Percentiles rank a stretch among this genome's conserved stretches.
Conservation (phyloP, 2,888 invertebrate species). For the Xylota sylvarum region DNA sequence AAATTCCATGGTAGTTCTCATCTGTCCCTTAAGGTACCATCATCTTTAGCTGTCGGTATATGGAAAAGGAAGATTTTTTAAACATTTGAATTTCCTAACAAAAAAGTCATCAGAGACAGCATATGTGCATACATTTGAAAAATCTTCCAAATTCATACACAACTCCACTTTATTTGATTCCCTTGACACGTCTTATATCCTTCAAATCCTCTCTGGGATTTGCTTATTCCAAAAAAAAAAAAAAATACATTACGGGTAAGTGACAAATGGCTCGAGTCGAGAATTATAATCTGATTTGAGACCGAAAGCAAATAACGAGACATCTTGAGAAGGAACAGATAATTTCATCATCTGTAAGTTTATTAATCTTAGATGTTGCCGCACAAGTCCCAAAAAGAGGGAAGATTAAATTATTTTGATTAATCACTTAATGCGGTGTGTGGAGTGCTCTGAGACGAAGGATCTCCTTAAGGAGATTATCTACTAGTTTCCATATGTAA, state of each 20-base stretch:
- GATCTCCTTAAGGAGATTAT: neutral
- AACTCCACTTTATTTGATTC: neutral
- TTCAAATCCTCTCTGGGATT: neutral
- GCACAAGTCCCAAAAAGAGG: neutral
- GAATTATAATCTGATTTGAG: neutral
- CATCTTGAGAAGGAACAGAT: neutral
- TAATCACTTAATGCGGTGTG: conserved; percentile 1
- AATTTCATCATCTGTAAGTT: neutral
- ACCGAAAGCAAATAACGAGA: neutral
- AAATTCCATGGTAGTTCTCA: no score
- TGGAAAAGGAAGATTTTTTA: no score
- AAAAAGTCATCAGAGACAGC: no score
- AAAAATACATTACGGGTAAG: neutral
- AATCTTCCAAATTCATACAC: neutral
- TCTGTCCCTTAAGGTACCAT: no score
- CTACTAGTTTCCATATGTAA: neutral
- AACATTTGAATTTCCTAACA: no score
- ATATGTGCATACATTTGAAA: neutral
- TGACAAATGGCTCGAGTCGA: neutral
- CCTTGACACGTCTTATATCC: neutral
- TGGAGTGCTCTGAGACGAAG: neutral
- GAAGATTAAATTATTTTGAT: conserved; percentile 1
- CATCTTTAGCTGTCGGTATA: no score
- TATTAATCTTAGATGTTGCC: neutral
- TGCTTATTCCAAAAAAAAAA: neutral